A percentile compares a stretch with the other conserved stretches of the same genome.
phyloP scores from a whole-genome alignment of 2,888 invertebrate genomes.

The Habrosyne pyritoides region DNA sequence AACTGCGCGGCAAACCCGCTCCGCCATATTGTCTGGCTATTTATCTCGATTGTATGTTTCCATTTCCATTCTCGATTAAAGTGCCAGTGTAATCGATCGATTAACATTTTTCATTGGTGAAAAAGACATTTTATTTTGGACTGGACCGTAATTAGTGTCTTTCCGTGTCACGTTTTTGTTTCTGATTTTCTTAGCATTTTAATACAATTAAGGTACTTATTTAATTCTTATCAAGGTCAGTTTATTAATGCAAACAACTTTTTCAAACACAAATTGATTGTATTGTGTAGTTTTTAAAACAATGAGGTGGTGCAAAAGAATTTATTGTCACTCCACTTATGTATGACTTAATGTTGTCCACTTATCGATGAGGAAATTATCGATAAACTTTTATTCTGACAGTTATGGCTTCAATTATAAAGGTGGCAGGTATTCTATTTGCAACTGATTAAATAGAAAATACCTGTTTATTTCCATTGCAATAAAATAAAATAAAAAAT shows the following conservation, averaged over 20 bases:
- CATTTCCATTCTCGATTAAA: slow-evolving; percentile 25
- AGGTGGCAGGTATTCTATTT: too few species aligned
- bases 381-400: neutral
- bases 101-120: slow-evolving; percentile 26
- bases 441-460: too few species aligned
- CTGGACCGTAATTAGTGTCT: neutral
- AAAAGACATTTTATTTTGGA: slow-evolving; percentile 12
- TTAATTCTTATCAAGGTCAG: neutral
- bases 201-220: neutral
- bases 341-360: neutral
- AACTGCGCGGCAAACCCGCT: neutral
- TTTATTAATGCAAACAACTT: neutral
- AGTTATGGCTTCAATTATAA: neutral
- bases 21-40: slow-evolving; percentile 6
- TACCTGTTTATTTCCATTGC: neutral
- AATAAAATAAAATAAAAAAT: neutral
- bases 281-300: neutral
- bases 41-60: slow-evolving; percentile 18
- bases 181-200: neutral
- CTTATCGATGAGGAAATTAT: neutral
- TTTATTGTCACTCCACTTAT: neutral
- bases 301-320: neutral
- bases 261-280: neutral
- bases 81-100: slow-evolving; percentile 26
- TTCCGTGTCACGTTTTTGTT: neutral